Evolutionary conservation across 1,140 invertebrate genomes (phyloP), one percentile per base, ranked within the genome.

Genomic region (Lepidurus apus): DNA sequence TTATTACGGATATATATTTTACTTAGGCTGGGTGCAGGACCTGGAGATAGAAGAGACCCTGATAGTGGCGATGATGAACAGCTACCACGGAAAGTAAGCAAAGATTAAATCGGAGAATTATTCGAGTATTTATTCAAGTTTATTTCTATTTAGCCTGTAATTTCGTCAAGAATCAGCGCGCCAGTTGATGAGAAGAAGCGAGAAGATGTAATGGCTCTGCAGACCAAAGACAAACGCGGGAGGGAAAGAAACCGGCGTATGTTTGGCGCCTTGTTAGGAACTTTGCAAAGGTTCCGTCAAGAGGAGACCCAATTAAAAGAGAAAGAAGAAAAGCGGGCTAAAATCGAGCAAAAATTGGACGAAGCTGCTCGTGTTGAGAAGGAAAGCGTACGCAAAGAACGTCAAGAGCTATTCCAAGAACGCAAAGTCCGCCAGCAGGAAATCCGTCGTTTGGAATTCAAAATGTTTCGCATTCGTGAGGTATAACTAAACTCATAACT

Each of bases 231-330:
- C 86, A 91, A 92, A 80, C 90, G 92, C 82, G 93, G 93, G 77
- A 89, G 91, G 81, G 94, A 91, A 42, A 90, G 95, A 80, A 97
- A 97, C 86, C 89, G 92, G 80, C 88, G 97, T 80, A 98, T 98
- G 93, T 98, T 98, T 88, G 95, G 96, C 42, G 93, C 94, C 43
- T 87, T 98, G 47, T 85, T 98, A 45, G 96, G 96, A 6, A 98
- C 96, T 73, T 85, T 98, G 80, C 94, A 97, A 83, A 96, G 95
- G 84, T 98, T 98, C 85, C 92, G 95, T 83, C 93, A 95, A 84
- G 96, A 98, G 85, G 95, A 98, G 86, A 95, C 93, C 77, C 92
- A 92, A 80, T 86, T 95, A 78, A 94, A 95, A 85, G 83, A 90
- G 82, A 87, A 88, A 84, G 91, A 93, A 83, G 89, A 93, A 80